Evolutionary conservation across 2,888 invertebrate genomes (phyloP).

Genomic region (Ischnura elegans): DNA sequence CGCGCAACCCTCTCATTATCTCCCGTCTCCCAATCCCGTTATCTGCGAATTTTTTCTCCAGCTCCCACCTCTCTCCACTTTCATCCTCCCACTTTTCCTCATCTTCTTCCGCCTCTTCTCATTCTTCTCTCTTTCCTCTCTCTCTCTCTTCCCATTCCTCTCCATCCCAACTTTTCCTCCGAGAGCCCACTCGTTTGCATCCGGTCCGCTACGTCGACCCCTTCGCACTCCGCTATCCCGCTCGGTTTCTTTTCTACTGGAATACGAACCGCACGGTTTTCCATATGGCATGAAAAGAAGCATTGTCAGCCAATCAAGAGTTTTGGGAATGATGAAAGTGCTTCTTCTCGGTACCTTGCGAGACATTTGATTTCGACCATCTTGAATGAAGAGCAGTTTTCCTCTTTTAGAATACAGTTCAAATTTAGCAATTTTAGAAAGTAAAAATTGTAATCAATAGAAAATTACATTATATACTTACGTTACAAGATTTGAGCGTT

Average conservation of each 20-base stretch:
- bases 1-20: not conserved
- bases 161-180: not conserved
- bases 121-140: not conserved
- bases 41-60: not conserved
- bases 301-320: too few relatives aligned
- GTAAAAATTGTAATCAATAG: too few relatives aligned
- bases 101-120: not conserved
- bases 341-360: too few relatives aligned
- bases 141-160: not conserved
- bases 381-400: too few relatives aligned
- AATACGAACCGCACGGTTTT: too few relatives aligned
- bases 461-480: too few relatives aligned
- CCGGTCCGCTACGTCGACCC: not conserved
- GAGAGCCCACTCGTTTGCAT: not conserved
- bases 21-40: not conserved
- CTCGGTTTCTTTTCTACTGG: not conserved
- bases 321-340: too few relatives aligned
- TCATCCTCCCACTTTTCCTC: not conserved
- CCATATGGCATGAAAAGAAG: too few relatives aligned
- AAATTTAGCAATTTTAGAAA: too few relatives aligned
- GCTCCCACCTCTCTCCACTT: not conserved
- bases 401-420: too few relatives aligned
- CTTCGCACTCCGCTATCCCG: not conserved
- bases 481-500: too few relatives aligned
- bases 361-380: too few relatives aligned